Conservation (phyloP, 2,888 invertebrate genomes). For the Coleophora deauratella region DNA sequence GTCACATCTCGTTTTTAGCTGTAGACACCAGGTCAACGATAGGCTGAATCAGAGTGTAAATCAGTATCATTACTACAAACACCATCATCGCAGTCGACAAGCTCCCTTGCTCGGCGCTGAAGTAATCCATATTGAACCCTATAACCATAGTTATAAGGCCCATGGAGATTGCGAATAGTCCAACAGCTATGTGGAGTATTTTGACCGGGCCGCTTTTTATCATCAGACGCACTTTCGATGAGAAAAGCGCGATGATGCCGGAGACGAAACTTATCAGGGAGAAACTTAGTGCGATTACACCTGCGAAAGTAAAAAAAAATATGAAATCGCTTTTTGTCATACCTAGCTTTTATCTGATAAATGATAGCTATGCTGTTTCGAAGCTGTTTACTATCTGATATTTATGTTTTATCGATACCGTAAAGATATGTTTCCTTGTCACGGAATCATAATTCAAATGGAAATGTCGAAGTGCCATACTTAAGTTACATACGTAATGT, state of each 20-base stretch:
- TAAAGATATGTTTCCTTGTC: too few species aligned
- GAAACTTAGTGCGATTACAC: constrained; percentile 66
- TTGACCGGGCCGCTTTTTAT: constrained; percentile 64
- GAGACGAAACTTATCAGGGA: constrained; percentile 55
- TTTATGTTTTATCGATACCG: too few species aligned
- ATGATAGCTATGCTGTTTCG: too few species aligned
- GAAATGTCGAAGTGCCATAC: too few species aligned
- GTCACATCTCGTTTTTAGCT: constrained; percentile 49
- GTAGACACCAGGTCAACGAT: constrained; percentile 47
- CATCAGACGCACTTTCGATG: constrained; percentile 58
- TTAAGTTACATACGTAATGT: too few species aligned
- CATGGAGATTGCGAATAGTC: constrained; percentile 60
- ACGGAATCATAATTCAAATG: too few species aligned
- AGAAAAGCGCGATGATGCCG: constrained; percentile 67
- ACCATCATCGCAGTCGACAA: constrained; percentile 48
- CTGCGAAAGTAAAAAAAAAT: constrained; percentile 38
- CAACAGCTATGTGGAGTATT: constrained; percentile 68
- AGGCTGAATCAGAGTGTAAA: constrained; percentile 52
- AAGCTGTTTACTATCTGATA: too few species aligned
- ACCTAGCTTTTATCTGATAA: too few species aligned
- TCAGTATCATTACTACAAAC: constrained; percentile 41
- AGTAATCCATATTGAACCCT: constrained; percentile 59
- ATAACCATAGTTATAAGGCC: constrained; percentile 63
- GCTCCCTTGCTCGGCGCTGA: constrained; percentile 33
- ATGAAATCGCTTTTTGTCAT: too few species aligned